Percentiles rank a stretch among this genome's conserved stretches.
Evolutionary conservation across 2,888 invertebrate genomes (phyloP).

Genomic region (Andrena fulva): DNA sequence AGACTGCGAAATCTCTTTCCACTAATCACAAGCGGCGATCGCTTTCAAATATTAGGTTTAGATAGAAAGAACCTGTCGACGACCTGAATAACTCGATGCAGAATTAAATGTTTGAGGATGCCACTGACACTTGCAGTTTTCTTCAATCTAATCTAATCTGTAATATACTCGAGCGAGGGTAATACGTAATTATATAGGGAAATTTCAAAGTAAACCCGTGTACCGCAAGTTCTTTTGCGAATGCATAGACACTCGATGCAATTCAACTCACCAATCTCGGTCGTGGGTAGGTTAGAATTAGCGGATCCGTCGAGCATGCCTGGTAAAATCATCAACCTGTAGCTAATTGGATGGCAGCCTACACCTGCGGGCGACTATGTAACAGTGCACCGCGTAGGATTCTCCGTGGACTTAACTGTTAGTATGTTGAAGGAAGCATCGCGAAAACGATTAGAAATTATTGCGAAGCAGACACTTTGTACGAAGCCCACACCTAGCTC

Average conservation of each 20-base stretch:
- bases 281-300: constrained; percentile 50
- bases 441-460: constrained; percentile 36
- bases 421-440: constrained; percentile 15
- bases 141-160: not conserved
- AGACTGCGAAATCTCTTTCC: not conserved
- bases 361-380: constrained; percentile 53
- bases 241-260: constrained; percentile 32
- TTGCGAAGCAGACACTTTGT: not conserved
- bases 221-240: constrained; percentile 37
- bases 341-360: constrained; percentile 63
- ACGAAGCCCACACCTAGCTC: too few species aligned
- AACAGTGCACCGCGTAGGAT: constrained; percentile 29
- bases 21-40: not conserved
- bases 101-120: not conserved
- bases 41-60: not conserved
- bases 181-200: constrained; percentile 28
- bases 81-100: too few species aligned
- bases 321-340: constrained; percentile 62
- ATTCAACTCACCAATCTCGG: constrained; percentile 46
- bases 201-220: constrained; percentile 15
- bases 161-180: not conserved
- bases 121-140: not conserved
- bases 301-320: constrained; percentile 55
- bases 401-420: constrained; percentile 42
- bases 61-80: not conserved